Base-by-base conservation (phyloP, 2,888 invertebrate species). In the Bellardia bayeri region DNA sequence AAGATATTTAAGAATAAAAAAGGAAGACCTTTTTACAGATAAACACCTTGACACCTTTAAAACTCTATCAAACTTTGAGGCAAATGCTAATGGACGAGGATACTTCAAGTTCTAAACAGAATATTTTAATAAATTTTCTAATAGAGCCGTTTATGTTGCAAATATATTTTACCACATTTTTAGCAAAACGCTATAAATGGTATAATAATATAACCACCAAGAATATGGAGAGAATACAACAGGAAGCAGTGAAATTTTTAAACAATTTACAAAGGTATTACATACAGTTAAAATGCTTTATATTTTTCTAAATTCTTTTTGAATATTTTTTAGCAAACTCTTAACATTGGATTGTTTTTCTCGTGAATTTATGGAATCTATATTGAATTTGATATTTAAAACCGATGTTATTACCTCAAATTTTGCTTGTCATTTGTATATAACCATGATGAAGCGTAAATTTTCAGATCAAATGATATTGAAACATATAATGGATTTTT, bases 401-500 rank as follows among this genome's bases (percentile, higher is more conserved):
- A 69, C 14, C 13, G 61, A 87, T 30, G 3, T 11, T 0, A 9
- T n/a, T 2, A 74, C 68, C 2, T 33, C 85, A 13, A 16, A 16
- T 37, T 63, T 86, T n/a, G 88, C 89, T 5, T 85, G 86, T 16
- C 69, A 64, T n/a, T 61, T 89, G 23, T 89, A 89, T 83, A 63
- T 89, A 13, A 69, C 16, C 1, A 86, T 88, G 74, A 89, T 89
- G 87, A 69, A 74, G 64, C 87, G 89, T 8, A 86, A 80, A 75
- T 82, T 74, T 71, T 54, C 86, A 4, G 83, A 88, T 1, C 56
- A 81, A n/a, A 14, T 75, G 13, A 83, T 88, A 45, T 74, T 89
- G n/a, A 88, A 85, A 74, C 88, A 88, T 69, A 81, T 89, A 56
- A 64, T 89, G 66, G 79, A 89, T 42, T 86, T 82, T 61, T 89